phyloP scores from a whole-genome alignment of 2,888 invertebrate species.

The Caradrina clavipalpis region DNA sequence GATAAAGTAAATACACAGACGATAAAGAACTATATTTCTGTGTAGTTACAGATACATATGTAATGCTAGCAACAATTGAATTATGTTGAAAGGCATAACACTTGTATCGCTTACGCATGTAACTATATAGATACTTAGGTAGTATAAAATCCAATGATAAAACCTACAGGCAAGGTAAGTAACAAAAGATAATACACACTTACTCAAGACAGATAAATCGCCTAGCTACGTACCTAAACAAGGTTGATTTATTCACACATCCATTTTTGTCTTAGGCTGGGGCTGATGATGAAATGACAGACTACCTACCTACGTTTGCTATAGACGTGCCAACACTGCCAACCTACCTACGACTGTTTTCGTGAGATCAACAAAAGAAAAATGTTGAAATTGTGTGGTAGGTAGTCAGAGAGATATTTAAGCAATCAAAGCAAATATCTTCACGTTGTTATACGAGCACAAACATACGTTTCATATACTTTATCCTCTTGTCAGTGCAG shows the following conservation, averaged over 20 bases:
- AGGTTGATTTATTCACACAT: conserved; percentile 55
- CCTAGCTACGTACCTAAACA: conserved; percentile 38
- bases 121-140: conserved; percentile 5
- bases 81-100: conserved; percentile 27
- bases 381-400: conserved; percentile 28
- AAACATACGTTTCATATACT: not conserved
- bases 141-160: conserved; percentile 46
- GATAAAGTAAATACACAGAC: not conserved
- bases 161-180: conserved; percentile 55
- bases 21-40: conserved; percentile 5
- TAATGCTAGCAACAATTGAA: conserved; percentile 28
- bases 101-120: conserved; percentile 29
- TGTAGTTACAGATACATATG: conserved; percentile 3
- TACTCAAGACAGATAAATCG: conserved; percentile 53
- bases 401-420: conserved; percentile 8
- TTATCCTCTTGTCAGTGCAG: conserved; percentile 3
- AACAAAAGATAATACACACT: conserved; percentile 57
- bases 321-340: conserved; percentile 26
- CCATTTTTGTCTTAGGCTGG: conserved; percentile 47
- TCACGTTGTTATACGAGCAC: conserved; percentile 1
- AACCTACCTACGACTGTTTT: conserved; percentile 27
- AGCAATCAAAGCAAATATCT: conserved; percentile 25
- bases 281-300: conserved; percentile 31
- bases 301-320: conserved; percentile 16
- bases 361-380: conserved; percentile 32